Evolutionary conservation across 2,888 invertebrate species (phyloP).

Genomic region (Horisme vitalbata): DNA sequence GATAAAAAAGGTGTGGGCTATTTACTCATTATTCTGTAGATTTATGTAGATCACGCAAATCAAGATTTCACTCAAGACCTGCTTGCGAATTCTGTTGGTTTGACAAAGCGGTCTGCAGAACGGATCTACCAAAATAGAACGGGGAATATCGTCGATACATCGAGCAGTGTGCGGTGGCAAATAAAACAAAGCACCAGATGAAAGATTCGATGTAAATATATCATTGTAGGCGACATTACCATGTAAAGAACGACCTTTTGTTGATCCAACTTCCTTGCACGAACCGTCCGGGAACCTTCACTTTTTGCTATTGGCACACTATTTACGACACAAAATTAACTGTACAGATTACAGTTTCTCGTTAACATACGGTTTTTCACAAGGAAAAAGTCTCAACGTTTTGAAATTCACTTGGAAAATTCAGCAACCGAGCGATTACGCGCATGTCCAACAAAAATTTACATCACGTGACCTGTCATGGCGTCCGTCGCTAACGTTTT

Average conservation of each 20-base stretch:
- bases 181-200: conserved; percentile 53
- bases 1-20: conserved; percentile 4
- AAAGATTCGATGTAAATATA: conserved; percentile 58
- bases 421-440: conserved; percentile 54
- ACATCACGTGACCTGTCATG: conserved; percentile 83
- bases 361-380: conserved; percentile 50
- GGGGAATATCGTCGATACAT: conserved; percentile 14
- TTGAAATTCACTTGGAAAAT: conserved; percentile 72
- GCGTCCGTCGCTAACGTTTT: conserved; percentile 55
- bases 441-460: conserved; percentile 81
- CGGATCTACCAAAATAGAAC: conserved; percentile 25
- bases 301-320: conserved; percentile 41
- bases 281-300: conserved; percentile 33
- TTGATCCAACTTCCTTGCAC: conserved; percentile 62
- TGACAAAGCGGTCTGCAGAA: conserved; percentile 20
- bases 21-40: neutral
- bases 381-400: conserved; percentile 63
- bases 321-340: conserved; percentile 46
- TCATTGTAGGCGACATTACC: conserved; percentile 55
- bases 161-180: conserved; percentile 16
- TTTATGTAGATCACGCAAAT: conserved; percentile 1
- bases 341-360: conserved; percentile 37
- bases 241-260: conserved; percentile 71
- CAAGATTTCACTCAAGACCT: conserved; percentile 1
- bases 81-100: conserved; percentile 3